A percentile compares a stretch with the other conserved stretches of the same genome.
These are phyloP conservation scores for Protonibea diacanthus DNA, from an alignment of 2,797 vertebrate species.

Conservation along the genomic window DNA sequence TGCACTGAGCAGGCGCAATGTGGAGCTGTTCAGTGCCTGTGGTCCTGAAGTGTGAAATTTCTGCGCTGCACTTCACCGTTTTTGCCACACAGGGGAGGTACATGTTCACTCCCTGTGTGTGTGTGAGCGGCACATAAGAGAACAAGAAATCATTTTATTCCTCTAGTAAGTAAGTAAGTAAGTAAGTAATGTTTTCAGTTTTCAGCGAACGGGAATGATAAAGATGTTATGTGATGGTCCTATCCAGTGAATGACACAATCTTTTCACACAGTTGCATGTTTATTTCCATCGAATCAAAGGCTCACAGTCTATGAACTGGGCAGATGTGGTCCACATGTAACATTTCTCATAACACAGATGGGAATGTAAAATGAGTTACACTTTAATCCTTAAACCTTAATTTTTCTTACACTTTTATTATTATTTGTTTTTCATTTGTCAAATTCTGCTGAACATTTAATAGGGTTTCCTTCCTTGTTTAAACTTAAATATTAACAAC, in stretches of 20 bases:
- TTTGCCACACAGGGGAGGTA: slow-evolving; percentile 44
- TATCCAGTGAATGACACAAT: slow-evolving; percentile 24
- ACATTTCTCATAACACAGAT: slow-evolving; percentile 25
- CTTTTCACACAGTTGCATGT: slow-evolving; percentile 41
- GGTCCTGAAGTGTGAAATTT: slow-evolving; percentile 67
- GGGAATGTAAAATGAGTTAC: slow-evolving; percentile 5
- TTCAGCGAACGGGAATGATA: not conserved
- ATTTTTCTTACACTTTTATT: slow-evolving; percentile 1
- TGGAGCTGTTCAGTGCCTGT: slow-evolving; percentile 62
- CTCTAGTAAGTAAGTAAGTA: not conserved
- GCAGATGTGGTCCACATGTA: slow-evolving; percentile 13
- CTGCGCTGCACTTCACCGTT: slow-evolving; percentile 14
- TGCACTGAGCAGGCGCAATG: not conserved
- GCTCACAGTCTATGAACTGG: slow-evolving; percentile 27
- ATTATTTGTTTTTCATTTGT: not conserved
- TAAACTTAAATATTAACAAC: slow-evolving; percentile 20
- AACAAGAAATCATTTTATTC: not conserved
- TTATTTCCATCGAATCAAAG: slow-evolving; percentile 55
- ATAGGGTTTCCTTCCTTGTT: not conserved
- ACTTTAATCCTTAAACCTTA: not conserved
- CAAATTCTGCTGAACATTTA: slow-evolving; percentile 4
- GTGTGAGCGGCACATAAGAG: not conserved
- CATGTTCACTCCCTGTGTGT: not conserved
- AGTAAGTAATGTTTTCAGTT: not conserved
- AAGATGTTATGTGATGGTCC: not conserved